Base-by-base conservation (phyloP, 2,888 invertebrate species). In the Ichneumoninae sp. region DNA sequence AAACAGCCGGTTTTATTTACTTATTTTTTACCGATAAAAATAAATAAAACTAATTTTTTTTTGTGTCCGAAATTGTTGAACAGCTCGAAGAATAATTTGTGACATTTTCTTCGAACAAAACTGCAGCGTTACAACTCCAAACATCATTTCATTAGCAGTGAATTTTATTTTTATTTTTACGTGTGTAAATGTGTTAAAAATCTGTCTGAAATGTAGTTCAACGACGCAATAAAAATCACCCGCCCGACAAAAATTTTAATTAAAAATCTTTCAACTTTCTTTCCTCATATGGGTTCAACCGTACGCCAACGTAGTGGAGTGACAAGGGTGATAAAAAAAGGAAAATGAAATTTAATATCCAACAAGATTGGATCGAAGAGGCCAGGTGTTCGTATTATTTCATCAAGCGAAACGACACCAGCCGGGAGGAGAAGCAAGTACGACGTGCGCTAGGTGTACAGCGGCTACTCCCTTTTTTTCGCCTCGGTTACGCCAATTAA, bases 401-500 rank as follows among this genome's bases (percentile, higher is more conserved):
- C 66, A 65, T 85, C 54, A 68, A 82, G 57, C 85, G 76, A 76
- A 71, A 75, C 69, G 74, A 78, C 68, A 57, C 81, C 70, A 81
- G 77, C 71, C 40, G 54, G 66, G 71, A 52, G 6, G 36, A 63
- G 26, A 26, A 52, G 33, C 16, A 52, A 33, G 33, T 81, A 52
- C 74, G 69, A 60, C 68, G 50, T 70, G 54, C 87, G 83, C 87
- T 87, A 87, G 85, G 85, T 83, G 85, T 83, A 85, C 84, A 87
- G 87, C 88, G 70, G 65, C 44, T 80, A 65, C 81, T 87, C 83
- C 83, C 87, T 88, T 87, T 89, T 90, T 87, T 88, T 87, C 87
- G 85, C 86, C 83, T 78, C 83, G 90, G 90, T 91, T 89, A 90
- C 89, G 91, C 88, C 90, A 91, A 91, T 91, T 91, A 91, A 90